Evolutionary conservation across 2,888 invertebrate species (phyloP), one percentile per base, ranked within the genome.

Genomic region (Acleris cristana): DNA sequence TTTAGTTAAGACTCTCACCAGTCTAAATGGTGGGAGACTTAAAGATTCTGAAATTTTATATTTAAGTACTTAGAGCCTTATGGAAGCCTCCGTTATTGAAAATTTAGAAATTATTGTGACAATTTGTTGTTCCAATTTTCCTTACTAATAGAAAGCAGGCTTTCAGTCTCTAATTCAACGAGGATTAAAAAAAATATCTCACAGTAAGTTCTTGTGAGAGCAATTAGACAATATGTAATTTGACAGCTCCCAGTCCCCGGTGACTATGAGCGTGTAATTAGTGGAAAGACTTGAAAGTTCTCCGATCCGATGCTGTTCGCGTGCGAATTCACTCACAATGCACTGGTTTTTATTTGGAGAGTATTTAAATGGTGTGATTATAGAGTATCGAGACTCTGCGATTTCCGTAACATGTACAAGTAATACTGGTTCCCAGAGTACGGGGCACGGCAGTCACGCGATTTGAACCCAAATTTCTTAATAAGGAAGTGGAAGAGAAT

Each of bases 281-380:
- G 48, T 58, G 21, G 58, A 26, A 56, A 60, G 49, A 48, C 48
- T 62, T 34, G 66, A 66, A 66, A 63, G 67, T 58, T 58, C 52
- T 52, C 62, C 53, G 48, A n/a, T 52, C 62, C 53, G 48, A n/a
- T 69, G 71, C 61, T 69, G 57, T 64, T 59, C 64, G 67, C 71
- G 62, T 71, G 71, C 23, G 71, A 71, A 69, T 48, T 40, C 23
- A 21, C 30, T 48, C 55, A 69, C 69, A 67, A 71, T 69, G 57
- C 62, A 19, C 30, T 2, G 18, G 62, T 69, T 70, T 71, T 67
- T 67, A 61, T 49, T 45, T 19, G 44, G 54, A 59, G 52, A 40
- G 40, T 52, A 58, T 58, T 67, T 62, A 62, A 58, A 23, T 56
- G 60, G 40, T 34, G 49, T 65, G 56, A 66, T 61, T 61, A 62